Evolutionary conservation across 2,888 invertebrate genomes (phyloP), one percentile per base, ranked within the genome.

Genomic region (Andrena trimmerana): DNA sequence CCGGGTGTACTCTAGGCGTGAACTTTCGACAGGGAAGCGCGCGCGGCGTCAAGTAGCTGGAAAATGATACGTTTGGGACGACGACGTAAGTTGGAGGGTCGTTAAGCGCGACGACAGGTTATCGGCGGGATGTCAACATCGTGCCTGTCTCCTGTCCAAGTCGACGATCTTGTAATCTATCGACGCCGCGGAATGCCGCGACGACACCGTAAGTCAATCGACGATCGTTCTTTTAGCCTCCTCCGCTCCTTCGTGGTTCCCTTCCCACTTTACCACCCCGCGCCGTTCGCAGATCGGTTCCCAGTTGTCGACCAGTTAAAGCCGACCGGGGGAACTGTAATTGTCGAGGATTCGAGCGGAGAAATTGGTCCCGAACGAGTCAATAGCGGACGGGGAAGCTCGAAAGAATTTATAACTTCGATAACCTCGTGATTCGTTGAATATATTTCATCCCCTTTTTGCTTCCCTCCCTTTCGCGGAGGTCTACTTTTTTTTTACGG

Each of bases 51-150:
- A 52, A 73, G 70, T 71, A 74, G 65, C 78, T 74, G 74, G 83
- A 63, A 81, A 83, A 84, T 78, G 83, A 84, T 78, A 78, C 83
- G 78, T 83, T 71, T 24, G 48, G 70, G 63, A 78, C 66, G 73
- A 66, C 82, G 60, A 66, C 70, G 70, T 66, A 67, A 78, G 83
- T 83, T 69, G 33, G 67, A 68, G 62, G 74, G 50, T 83, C 83
- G 83, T 84, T 84, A 82, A 82, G 52, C 78, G 29, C 29, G 52
- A 27, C 50, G 63, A 75, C 77, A 73, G 69, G 63, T 87, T 87
- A 85, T 87, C 82, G 78, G 63, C 80, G 79, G 71, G 82, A 86
- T 87, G 86, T 85, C 86, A 83, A 86, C 87, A 70, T 59, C 65
- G 69, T 81, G 87, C 29, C 66, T 52, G 65, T 74, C 71, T 31